Conservation (phyloP, 2,797 vertebrate species). For the Miichthys miiuy region DNA sequence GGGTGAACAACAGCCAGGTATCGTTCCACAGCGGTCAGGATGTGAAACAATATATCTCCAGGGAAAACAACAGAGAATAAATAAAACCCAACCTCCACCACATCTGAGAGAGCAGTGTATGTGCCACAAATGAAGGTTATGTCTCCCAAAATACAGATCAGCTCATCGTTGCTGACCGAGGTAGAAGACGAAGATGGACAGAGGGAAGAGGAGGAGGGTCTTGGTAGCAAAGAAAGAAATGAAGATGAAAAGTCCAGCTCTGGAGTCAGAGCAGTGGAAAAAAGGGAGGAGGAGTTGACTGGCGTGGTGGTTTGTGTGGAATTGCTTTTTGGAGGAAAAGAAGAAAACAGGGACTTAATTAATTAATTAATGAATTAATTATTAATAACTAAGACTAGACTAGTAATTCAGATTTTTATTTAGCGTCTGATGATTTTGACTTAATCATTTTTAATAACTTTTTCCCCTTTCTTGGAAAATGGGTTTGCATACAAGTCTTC, state of each 20-base stretch:
- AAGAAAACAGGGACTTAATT: neutral
- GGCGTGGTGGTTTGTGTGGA: neutral
- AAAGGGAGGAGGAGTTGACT: neutral
- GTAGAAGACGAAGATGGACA: conserved; percentile 11
- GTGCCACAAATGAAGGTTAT: accelerated
- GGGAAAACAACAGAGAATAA: accelerated
- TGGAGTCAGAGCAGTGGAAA: accelerated
- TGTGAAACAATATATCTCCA: neutral
- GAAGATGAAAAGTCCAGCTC: accelerated
- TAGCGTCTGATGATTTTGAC: no score
- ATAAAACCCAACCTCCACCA: accelerated
- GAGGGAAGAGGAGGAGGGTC: neutral
- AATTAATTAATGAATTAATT: neutral
- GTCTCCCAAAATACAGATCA: accelerated
- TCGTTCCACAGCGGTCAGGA: conserved; percentile 47
- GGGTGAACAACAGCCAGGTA: conserved; percentile 61
- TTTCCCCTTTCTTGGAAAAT: no score
- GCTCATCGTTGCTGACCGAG: conserved; percentile 25
- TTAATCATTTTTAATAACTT: no score
- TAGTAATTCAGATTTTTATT: no score
- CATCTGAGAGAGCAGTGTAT: accelerated
- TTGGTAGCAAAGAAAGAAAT: accelerated
- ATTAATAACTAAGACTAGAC: neutral
- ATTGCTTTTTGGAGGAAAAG: neutral
- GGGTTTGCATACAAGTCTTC: no score